phyloP scores from a whole-genome alignment of 1,140 invertebrate genomes.

The Drosophila simulans region DNA sequence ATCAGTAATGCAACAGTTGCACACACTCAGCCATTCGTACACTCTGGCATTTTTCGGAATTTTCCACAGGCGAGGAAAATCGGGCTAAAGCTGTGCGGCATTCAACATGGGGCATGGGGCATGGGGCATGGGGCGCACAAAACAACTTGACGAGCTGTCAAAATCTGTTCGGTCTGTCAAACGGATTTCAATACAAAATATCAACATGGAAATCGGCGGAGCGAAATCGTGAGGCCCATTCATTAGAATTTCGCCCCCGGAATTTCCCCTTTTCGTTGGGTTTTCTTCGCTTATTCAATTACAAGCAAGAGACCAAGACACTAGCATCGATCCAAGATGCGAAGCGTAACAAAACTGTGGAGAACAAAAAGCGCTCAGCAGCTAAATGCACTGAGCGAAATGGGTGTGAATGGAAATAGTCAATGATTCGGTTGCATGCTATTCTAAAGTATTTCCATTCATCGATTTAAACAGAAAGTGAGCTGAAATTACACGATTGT shows the following conservation, averaged over 20 bases:
- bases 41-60: background rate
- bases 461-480: no score
- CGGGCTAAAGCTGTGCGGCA: conserved; percentile 2
- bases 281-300: conserved; percentile 47
- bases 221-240: conserved; percentile 18
- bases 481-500: no score
- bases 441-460: no score
- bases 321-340: conserved; percentile 10
- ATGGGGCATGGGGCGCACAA: conserved; percentile 1
- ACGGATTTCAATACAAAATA: conserved; percentile 40
- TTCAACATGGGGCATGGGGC: conserved; percentile 3
- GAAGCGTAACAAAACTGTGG: conserved; percentile 16
- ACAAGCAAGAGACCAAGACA: conserved; percentile 35
- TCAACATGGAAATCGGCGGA: conserved; percentile 7
- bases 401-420: background rate
- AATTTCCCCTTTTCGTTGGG: background rate
- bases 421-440: background rate
- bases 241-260: conserved; percentile 10
- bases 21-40: conserved; percentile 4
- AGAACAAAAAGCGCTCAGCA: conserved; percentile 5
- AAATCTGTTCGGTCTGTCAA: conserved; percentile 54
- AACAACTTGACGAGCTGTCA: conserved; percentile 63
- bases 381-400: conserved; percentile 6
- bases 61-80: background rate
- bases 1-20: conserved; percentile 59